Evolutionary conservation across 2,113 vertebrate species (phyloP).

Genomic region (Nothoprocta pentlandii): DNA sequence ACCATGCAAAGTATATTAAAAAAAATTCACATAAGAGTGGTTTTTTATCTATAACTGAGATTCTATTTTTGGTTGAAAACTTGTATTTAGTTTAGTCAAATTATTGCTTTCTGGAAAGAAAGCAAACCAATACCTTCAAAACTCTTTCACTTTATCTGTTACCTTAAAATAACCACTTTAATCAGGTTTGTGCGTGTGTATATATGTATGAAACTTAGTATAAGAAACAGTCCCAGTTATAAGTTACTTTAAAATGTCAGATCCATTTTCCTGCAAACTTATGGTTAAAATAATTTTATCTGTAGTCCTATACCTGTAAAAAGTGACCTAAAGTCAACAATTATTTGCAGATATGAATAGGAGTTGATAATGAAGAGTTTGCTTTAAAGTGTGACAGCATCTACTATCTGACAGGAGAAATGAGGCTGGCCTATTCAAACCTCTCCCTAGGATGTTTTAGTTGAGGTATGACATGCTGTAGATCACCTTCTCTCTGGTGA

Average conservation of each 20-base stretch:
- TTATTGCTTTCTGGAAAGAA: not conserved
- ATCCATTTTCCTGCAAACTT: not conserved
- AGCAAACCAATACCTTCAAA: not conserved
- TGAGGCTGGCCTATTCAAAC: not conserved
- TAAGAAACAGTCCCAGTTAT: not conserved
- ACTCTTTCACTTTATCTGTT: not conserved
- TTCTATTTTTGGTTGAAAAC: not conserved
- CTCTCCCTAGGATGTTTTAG: not conserved
- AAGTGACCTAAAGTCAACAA: not conserved
- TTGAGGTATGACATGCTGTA: not conserved
- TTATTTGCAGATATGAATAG: not conserved
- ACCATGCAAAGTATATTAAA: not conserved
- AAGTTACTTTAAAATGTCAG: not conserved
- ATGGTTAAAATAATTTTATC: not conserved
- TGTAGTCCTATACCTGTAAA: not conserved
- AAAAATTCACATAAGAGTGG: not conserved
- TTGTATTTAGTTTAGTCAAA: not conserved
- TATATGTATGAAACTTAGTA: not conserved
- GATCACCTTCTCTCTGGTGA: not conserved
- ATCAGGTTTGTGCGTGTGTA: not conserved
- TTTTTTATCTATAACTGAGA: not conserved
- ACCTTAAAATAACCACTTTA: not conserved
- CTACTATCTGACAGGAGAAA: not conserved
- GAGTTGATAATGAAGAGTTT: not conserved
- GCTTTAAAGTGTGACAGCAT: not conserved